These are phyloP conservation scores for Halcyon badia DNA, from an alignment of 2,797 vertebrate genomes.

Conservation along the genomic window DNA sequence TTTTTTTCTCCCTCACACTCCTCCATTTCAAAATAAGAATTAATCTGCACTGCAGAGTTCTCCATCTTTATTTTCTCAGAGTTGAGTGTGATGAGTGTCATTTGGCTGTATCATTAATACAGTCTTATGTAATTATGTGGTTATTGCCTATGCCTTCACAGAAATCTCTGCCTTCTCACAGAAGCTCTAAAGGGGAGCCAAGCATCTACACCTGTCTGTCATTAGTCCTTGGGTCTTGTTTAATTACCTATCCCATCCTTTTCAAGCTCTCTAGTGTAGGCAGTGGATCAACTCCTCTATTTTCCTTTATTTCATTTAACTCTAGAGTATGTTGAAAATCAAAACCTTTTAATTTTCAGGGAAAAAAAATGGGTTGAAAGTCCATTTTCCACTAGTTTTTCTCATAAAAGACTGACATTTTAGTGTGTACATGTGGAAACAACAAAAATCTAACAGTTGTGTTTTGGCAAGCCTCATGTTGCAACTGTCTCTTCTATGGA, in stretches of 20 bases:
- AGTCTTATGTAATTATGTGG: slow-evolving; percentile 26
- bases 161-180: background rate
- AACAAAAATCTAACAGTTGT: background rate
- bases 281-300: background rate
- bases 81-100: background rate
- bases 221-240: background rate
- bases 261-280: background rate
- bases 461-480: background rate
- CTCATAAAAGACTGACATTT: background rate
- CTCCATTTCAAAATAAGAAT: slow-evolving; percentile 43
- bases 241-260: background rate
- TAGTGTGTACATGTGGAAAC: background rate
- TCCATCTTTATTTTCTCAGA: slow-evolving; percentile 45
- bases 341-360: background rate
- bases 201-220: background rate
- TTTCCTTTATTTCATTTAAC: background rate
- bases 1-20: background rate
- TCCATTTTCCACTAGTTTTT: background rate
- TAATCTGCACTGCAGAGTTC: slow-evolving; percentile 32
- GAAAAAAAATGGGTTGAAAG: background rate
- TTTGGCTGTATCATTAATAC: background rate
- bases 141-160: background rate
- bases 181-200: background rate
- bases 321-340: background rate
- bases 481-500: background rate